Conservation (phyloP, 2,888 invertebrate genomes). For the Zaprionus bogoriensis region DNA sequence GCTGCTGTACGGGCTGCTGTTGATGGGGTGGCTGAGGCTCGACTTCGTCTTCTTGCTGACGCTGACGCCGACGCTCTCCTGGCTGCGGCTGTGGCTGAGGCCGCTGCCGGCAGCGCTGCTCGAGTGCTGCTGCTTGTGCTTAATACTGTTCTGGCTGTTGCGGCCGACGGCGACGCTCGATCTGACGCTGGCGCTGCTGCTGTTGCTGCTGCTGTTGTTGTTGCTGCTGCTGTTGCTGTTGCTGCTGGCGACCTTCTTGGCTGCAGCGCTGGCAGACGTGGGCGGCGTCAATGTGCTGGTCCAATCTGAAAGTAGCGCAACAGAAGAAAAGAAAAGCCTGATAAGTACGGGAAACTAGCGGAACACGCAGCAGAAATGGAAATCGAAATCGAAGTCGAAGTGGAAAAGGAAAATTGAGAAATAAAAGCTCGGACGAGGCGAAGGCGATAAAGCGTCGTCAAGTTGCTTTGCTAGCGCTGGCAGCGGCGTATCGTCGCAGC, state of each 20-base stretch:
- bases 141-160: conserved; percentile 58
- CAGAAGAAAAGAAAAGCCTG: conserved; percentile 24
- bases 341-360: conserved; percentile 48
- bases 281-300: conserved; percentile 72
- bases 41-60: conserved; percentile 67
- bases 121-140: conserved; percentile 61
- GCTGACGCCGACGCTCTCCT: conserved; percentile 24
- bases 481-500: not conserved
- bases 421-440: conserved; percentile 15
- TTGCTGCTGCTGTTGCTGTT: conserved; percentile 11
- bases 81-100: conserved; percentile 19
- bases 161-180: not conserved
- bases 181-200: conserved; percentile 8
- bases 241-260: conserved; percentile 49
- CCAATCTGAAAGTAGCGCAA: conserved; percentile 70
- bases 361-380: conserved; percentile 10
- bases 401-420: too few relatives aligned
- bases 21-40: conserved; percentile 27
- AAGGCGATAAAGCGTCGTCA: conserved; percentile 13
- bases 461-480: not conserved
- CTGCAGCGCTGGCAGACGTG: conserved; percentile 40
- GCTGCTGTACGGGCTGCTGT: conserved; percentile 36
- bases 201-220: conserved; percentile 15
- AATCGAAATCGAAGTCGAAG: too few relatives aligned
- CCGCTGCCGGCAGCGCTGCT: conserved; percentile 40